phyloP scores from a whole-genome alignment of 2,888 invertebrate genomes.

The Polyommatus icarus region DNA sequence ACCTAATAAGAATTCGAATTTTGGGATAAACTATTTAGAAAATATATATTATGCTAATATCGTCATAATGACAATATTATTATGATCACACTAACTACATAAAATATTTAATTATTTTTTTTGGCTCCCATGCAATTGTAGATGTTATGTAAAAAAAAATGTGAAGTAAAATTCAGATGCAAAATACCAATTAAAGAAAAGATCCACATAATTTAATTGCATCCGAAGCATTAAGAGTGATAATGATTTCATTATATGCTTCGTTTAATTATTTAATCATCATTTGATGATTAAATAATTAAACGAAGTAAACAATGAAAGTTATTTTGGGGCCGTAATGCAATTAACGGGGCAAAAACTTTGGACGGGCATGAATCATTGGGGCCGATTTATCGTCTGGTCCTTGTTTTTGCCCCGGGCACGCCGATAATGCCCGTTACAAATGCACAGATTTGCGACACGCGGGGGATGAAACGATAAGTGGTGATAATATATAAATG shows the following conservation, averaged over 20 bases:
- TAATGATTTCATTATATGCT: too few species aligned
- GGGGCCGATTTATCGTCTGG: slow-evolving; percentile 68
- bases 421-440: slow-evolving; percentile 64
- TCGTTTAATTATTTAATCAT: too few species aligned
- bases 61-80: too few species aligned
- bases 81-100: too few species aligned
- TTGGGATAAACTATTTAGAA: neutral
- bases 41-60: too few species aligned
- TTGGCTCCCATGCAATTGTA: neutral
- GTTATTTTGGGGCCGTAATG: slow-evolving; percentile 43
- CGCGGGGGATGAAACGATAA: slow-evolving; percentile 44
- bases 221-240: neutral
- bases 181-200: neutral
- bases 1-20: neutral
- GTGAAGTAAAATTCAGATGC: neutral
- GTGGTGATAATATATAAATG: slow-evolving; percentile 32
- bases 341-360: slow-evolving; percentile 74
- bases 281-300: slow-evolving; percentile 14
- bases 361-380: slow-evolving; percentile 76
- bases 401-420: slow-evolving; percentile 68
- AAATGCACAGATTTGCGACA: slow-evolving; percentile 65
- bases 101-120: neutral
- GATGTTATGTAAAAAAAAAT: neutral
- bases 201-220: neutral
- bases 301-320: slow-evolving; percentile 20